A percentile compares a stretch with the other conserved stretches of the same genome.
Conservation (phyloP, 2,113 vertebrate species). For the Cyanoramphus novaezelandiae region DNA sequence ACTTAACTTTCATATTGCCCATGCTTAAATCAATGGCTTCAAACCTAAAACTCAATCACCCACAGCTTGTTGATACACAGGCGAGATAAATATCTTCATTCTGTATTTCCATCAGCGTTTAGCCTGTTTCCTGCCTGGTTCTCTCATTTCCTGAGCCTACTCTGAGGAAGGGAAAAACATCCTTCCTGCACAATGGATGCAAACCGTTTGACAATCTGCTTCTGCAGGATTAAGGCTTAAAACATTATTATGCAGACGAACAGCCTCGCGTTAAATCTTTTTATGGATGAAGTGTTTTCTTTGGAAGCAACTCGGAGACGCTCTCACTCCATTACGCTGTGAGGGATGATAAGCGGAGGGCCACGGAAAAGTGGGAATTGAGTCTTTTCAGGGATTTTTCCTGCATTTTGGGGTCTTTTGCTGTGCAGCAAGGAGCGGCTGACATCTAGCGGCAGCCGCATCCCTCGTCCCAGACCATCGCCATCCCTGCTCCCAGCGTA, state of each 20-base stretch:
- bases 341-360: background rate
- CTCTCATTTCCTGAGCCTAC: constrained; percentile 74
- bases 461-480: background rate
- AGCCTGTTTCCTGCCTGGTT: constrained; percentile 73
- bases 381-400: background rate
- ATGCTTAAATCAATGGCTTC: background rate
- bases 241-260: background rate
- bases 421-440: constrained; percentile 22
- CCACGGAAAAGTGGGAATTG: background rate
- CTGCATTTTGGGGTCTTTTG: background rate
- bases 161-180: constrained; percentile 72
- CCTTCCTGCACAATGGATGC: constrained; percentile 66
- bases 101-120: constrained; percentile 66
- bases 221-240: constrained; percentile 33
- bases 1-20: background rate
- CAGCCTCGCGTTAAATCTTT: background rate
- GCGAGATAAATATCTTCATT: constrained; percentile 36
- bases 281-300: background rate
- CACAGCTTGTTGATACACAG: background rate
- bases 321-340: background rate
- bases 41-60: background rate
- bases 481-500: background rate
- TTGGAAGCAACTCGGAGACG: background rate
- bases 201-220: constrained; percentile 54
- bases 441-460: constrained; percentile 70